Percentiles rank a stretch among this genome's conserved stretches.
These are phyloP conservation scores for Mimas tiliae DNA, from an alignment of 2,888 invertebrate genomes.

Conservation along the genomic window DNA sequence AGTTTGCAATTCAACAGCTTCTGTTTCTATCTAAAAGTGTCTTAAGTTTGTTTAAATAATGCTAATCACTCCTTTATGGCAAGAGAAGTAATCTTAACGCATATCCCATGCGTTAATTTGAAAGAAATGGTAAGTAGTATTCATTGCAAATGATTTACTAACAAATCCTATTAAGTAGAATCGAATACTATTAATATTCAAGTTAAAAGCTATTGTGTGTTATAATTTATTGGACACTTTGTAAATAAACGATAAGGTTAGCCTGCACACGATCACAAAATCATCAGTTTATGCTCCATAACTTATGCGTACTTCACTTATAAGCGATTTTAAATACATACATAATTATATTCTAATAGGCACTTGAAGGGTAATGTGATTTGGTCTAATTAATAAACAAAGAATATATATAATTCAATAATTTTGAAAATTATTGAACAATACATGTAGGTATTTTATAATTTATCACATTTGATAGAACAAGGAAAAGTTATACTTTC, in stretches of 20 bases:
- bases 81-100: not conserved
- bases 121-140: slow-evolving; percentile 5
- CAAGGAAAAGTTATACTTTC: no score
- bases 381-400: no score
- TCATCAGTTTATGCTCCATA: slow-evolving; percentile 2
- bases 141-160: slow-evolving; percentile 4
- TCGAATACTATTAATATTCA: slow-evolving; percentile 3
- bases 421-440: no score
- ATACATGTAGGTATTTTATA: no score
- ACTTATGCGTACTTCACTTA: not conserved
- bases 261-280: not conserved
- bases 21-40: slow-evolving; percentile 10
- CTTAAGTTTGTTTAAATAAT: slow-evolving; percentile 12
- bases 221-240: not conserved
- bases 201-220: slow-evolving; percentile 15
- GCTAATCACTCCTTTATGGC: not conserved
- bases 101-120: not conserved
- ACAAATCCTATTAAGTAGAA: not conserved
- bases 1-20: not conserved
- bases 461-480: no score
- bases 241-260: slow-evolving; percentile 8
- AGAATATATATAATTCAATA: no score
- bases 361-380: no score
- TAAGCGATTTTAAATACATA: no score
- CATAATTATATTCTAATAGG: no score